Base-by-base conservation (phyloP, 2,113 vertebrate species). In the Naja naja region DNA sequence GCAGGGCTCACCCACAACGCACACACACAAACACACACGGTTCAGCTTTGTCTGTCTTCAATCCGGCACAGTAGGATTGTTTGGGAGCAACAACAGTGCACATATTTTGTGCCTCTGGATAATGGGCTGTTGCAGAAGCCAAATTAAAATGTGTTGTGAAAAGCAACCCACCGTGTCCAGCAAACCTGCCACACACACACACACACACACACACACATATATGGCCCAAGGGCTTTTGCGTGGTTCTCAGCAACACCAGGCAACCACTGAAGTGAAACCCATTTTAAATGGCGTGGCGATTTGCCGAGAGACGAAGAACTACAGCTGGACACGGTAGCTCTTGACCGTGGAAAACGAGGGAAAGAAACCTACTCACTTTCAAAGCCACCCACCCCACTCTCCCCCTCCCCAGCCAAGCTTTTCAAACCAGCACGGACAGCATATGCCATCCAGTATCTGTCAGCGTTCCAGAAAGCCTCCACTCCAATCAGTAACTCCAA, bases 291-390 rank as follows among this genome's bases (percentile, higher is more conserved):
- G 20, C 4, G 30, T 9, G 43, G 53, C 20, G 23, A 74, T 60
- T 58, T 58, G 88, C 11, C 69, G 3, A 9, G 6, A 9, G 6
- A 86, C 43, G 3, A 18, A 34, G 87, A 4, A 18, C 30, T 49
- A 49, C 5, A 11, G 4, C 5, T 53, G 47, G 64, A 1, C 39
- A 0, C 22, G 91, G 60, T 53, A 23, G 64, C 22, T 56, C 10
- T n/a, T 2, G 5, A 23, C 16, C 1, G 27, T 39, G 25, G 60
- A 47, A 92, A 27, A 85, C 4, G 25, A 45, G 5, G 39, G 64
- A 25, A 89, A 53, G 10, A 1, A 9, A 30, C 12, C 0, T 34
- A 0, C 2, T 9, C 7, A 0, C 20, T 9, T 49, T 49, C 47
- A 49, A 49, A 9, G 1, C 12, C 52, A 12, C 43, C 30, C 53